Evolutionary conservation across 1,140 invertebrate genomes (phyloP).

Genomic region (Daktulosphaira vitifoliae): DNA sequence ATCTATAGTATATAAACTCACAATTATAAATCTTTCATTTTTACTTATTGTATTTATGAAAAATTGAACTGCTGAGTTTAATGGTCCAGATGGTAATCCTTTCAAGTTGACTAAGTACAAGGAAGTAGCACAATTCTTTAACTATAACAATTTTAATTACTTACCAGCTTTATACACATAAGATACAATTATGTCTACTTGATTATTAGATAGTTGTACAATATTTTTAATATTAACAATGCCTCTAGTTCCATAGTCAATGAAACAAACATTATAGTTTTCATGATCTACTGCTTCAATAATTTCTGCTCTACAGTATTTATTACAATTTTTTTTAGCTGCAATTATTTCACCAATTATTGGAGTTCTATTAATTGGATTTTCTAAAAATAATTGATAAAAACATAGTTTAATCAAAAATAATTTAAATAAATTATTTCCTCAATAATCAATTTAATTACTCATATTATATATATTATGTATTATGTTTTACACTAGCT

Average conservation of each 20-base stretch:
- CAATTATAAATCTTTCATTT: slow-evolving; percentile 16
- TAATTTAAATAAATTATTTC: too few species aligned
- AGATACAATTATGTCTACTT: slow-evolving; percentile 1
- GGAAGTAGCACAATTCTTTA: neutral
- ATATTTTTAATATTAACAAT: slow-evolving; percentile 1
- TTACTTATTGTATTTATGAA: slow-evolving; percentile 1
- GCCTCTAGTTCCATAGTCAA: slow-evolving; percentile 3
- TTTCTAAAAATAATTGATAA: neutral
- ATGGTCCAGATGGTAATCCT: neutral
- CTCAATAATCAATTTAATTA: too few species aligned
- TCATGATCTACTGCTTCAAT: slow-evolving; percentile 1
- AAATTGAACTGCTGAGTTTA: neutral
- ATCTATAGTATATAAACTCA: neutral
- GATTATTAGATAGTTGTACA: neutral
- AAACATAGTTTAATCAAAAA: neutral
- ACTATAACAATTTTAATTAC: neutral
- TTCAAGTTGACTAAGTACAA: neutral
- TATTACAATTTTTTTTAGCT: neutral
- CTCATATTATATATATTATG: too few species aligned
- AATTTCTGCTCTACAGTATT: slow-evolving; percentile 17
- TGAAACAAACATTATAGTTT: slow-evolving; percentile 12
- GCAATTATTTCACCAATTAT: slow-evolving; percentile 20
- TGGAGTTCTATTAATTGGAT: neutral
- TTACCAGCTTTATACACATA: neutral
- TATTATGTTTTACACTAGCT: too few species aligned